Evolutionary conservation across 2,797 vertebrate genomes (phyloP), one percentile per base, ranked within the genome.

Genomic region (Galaxias olidus): DNA sequence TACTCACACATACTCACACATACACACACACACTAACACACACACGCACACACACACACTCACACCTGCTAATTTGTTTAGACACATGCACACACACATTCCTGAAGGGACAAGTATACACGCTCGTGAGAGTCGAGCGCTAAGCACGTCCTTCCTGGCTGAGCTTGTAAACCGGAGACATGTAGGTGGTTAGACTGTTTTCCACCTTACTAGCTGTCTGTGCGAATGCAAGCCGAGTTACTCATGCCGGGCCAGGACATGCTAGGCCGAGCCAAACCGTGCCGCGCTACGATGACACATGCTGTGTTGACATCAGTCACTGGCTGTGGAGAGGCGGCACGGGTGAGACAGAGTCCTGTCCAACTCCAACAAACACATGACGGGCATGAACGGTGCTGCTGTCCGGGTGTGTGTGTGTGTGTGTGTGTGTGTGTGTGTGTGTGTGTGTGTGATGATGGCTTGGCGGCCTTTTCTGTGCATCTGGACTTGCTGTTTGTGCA

Each of bases 351-450:
- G 67, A 76, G 63, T 73, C 67, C 10, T 5, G 14, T 82, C 84
- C 86, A 87, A 84, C 82, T 78, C 75, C 79, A 63, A 82, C 79
- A 88, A 86, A 86, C 82, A 85, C 68, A 71, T 19, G 19, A 59
- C 15, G 41, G n/a, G 72, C 66, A 68, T 78, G 70, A 80, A 75
- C 68, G 68, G 58, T 59, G 71, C 65, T 75, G 75, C 58, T 63
- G 20, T 13, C 58, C 47, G 66, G 53, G 59, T 59, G 57, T 59
- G 44, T 59, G 42, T 59, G 43, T 60, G 45, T 48, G 44, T 20
- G 46, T 61, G 59, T 30, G 15, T 44, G 56, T 45, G 20, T 8
- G 20, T 10, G n/a, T 12, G 12, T 40, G 53, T 59, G 53, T 55
- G 41, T 44, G 53, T 40, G 19, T 40, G 6, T 5, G 53, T 15